Conservation (phyloP, 2,113 vertebrate genomes). For the Burhinus bistriatus region DNA sequence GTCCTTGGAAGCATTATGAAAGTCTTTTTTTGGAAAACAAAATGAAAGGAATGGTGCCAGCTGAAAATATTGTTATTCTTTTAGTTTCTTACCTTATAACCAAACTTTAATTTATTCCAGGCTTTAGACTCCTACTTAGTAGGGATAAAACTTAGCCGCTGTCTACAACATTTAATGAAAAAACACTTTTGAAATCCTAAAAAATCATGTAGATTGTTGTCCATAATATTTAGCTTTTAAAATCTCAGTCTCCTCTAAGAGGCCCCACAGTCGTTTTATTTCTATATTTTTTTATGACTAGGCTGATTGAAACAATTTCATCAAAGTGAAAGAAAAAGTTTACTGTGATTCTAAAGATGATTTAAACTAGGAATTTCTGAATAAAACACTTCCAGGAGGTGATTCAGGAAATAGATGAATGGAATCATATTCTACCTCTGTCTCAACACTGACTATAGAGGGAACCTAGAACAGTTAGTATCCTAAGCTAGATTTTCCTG, state of each 20-base stretch:
- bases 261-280: neutral
- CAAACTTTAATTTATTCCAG: neutral
- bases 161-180: neutral
- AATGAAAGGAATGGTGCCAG: neutral
- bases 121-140: neutral
- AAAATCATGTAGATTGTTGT: neutral
- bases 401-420: neutral
- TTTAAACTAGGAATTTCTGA: neutral
- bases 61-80: neutral
- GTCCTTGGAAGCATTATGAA: neutral
- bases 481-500: neutral
- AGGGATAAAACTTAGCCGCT: neutral
- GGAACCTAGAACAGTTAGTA: neutral
- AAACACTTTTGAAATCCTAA: neutral
- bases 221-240: neutral
- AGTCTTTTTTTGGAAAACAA: neutral
- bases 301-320: neutral
- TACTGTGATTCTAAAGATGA: neutral
- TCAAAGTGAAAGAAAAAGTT: neutral
- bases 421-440: neutral
- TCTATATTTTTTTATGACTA: neutral
- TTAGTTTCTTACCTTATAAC: neutral
- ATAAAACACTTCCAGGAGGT: neutral
- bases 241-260: neutral
- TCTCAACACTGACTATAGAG: neutral